These are phyloP conservation scores for Deilephila porcellus DNA, from an alignment of 2,888 invertebrate species.

Conservation along the genomic window DNA sequence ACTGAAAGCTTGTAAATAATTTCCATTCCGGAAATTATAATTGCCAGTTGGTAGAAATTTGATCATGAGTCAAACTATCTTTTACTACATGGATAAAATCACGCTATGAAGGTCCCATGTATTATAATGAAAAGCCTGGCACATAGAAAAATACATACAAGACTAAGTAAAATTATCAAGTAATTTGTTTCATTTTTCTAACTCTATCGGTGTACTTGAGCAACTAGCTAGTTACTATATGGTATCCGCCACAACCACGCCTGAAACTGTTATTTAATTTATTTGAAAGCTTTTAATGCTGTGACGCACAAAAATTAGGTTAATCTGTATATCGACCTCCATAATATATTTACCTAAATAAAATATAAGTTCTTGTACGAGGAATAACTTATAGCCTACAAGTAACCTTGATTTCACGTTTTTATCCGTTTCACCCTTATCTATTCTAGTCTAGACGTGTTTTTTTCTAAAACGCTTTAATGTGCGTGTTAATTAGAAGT, in stretches of 20 bases:
- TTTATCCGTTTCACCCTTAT: neutral
- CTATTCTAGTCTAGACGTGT: neutral
- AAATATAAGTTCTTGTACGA: conserved; percentile 10
- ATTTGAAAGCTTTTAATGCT: conserved; percentile 76
- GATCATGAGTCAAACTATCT: too few species aligned
- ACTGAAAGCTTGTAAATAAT: too few species aligned
- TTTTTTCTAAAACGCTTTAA: too few species aligned
- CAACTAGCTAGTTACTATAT: conserved; percentile 44
- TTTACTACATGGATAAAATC: too few species aligned
- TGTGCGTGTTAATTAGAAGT: too few species aligned
- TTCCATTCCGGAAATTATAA: too few species aligned
- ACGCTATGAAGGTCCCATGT: too few species aligned
- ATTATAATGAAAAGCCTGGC: too few species aligned
- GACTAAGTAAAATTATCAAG: neutral
- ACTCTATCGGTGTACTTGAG: conserved; percentile 47
- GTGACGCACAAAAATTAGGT: conserved; percentile 60
- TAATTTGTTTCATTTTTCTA: conserved; percentile 37
- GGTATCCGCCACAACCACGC: conserved; percentile 54
- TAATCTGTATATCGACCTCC: conserved; percentile 55
- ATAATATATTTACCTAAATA: neutral
- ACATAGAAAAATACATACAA: neutral
- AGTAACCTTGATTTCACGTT: neutral
- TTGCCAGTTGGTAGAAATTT: too few species aligned
- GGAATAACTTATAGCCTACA: neutral
- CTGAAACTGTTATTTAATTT: conserved; percentile 72